phyloP scores from a whole-genome alignment of 2,888 invertebrate genomes.

The Oscheius sp. region DNA sequence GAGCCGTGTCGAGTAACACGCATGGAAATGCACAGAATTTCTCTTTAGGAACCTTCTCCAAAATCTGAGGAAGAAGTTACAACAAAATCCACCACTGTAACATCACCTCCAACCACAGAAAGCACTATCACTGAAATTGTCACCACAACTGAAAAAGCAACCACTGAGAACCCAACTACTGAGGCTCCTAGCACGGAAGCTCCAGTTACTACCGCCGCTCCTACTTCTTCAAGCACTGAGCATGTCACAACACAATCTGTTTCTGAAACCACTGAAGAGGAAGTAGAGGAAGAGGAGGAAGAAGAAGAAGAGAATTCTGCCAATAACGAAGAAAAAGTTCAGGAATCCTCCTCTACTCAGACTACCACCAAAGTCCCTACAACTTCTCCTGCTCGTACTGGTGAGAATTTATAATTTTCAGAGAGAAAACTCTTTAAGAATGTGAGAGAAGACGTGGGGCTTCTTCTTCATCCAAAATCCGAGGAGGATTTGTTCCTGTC shows the following conservation, averaged over 20 bases:
- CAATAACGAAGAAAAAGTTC: slow-evolving; percentile 12
- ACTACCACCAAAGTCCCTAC: slow-evolving; percentile 34
- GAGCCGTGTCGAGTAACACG: background rate
- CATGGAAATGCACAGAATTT: background rate
- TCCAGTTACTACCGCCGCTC: slow-evolving; percentile 12
- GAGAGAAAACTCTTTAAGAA: slow-evolving; percentile 34
- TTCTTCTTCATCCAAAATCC: slow-evolving; percentile 59
- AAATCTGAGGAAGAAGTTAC: slow-evolving; percentile 12
- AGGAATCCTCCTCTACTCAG: slow-evolving; percentile 27
- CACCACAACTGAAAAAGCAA: slow-evolving; percentile 19
- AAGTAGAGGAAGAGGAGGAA: slow-evolving; percentile 4
- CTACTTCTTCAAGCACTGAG: background rate
- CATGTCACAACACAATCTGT: slow-evolving; percentile 7
- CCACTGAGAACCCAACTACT: slow-evolving; percentile 24
- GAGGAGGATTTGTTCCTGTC: slow-evolving; percentile 72
- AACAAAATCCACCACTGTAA: slow-evolving; percentile 17
- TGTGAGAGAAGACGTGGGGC: slow-evolving; percentile 62
- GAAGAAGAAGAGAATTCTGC: background rate
- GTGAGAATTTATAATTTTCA: background rate
- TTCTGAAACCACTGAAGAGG: slow-evolving; percentile 2
- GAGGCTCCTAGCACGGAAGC: slow-evolving; percentile 23
- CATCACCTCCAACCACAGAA: slow-evolving; percentile 26
- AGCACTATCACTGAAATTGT: slow-evolving; percentile 7
- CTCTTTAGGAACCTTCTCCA: slow-evolving; percentile 2
- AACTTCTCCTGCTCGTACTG: slow-evolving; percentile 25